A percentile compares a stretch with the other conserved stretches of the same genome.
Evolutionary conservation across 2,797 vertebrate genomes (phyloP).

Genomic region (Melanotaenia nigrans): DNA sequence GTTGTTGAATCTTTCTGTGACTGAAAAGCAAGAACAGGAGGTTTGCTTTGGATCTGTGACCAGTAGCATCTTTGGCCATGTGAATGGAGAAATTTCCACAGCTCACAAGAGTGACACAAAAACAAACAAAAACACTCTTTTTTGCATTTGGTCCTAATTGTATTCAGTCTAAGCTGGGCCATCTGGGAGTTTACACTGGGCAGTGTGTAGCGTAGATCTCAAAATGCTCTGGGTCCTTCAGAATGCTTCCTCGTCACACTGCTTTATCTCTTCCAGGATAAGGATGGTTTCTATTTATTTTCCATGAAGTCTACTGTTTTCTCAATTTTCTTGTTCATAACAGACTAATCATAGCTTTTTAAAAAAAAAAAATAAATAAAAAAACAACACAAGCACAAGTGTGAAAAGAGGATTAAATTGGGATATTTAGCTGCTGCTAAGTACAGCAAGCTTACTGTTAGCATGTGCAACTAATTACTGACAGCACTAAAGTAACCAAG

Average conservation of each 20-base stretch:
- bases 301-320: neutral
- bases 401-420: neutral
- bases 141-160: neutral
- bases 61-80: neutral
- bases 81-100: neutral
- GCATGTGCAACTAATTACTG: neutral
- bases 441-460: neutral
- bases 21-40: conserved; percentile 29
- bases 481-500: neutral
- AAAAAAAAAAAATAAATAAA: neutral
- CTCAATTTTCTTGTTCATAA: neutral
- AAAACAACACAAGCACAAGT: neutral
- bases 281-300: neutral
- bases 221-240: neutral
- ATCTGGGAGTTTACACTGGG: conserved; percentile 26
- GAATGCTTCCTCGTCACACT: conserved; percentile 3
- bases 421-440: neutral
- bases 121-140: neutral
- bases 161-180: conserved; percentile 4
- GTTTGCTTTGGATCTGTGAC: conserved; percentile 9
- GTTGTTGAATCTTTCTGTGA: conserved; percentile 20
- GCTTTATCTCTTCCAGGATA: conserved; percentile 30
- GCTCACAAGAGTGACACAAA: neutral
- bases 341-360: neutral
- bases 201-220: neutral